Conservation (phyloP, 2,888 invertebrate species). For the Tillus elongatus region DNA sequence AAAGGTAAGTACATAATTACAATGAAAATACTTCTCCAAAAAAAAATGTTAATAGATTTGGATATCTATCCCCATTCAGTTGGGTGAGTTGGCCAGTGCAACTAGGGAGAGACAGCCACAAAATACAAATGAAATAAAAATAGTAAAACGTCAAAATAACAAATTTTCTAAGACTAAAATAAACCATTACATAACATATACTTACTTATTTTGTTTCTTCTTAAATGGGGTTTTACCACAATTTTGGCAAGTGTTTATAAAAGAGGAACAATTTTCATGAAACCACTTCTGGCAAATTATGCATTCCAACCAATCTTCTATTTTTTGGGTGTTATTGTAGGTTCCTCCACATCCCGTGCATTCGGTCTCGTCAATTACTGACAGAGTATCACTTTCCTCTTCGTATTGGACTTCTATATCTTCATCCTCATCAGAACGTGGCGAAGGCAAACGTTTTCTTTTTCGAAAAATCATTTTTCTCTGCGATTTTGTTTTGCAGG, state of each 20-base stretch:
- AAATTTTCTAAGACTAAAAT: neutral
- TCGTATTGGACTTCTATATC: conserved; percentile 8
- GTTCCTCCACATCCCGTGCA: conserved; percentile 16
- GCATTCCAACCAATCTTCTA: too few relatives aligned
- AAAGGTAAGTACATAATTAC: too few relatives aligned
- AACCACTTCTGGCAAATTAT: conserved; percentile 1
- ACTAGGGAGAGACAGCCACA: too few relatives aligned
- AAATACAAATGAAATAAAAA: too few relatives aligned
- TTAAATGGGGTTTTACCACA: conserved; percentile 2
- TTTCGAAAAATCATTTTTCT: neutral
- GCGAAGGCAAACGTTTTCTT: conserved; percentile 3
- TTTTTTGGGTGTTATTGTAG: too few relatives aligned
- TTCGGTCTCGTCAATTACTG: conserved; percentile 13
- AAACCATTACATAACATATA: neutral
- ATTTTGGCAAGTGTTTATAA: conserved; percentile 1
- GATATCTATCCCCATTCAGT: conserved; percentile 1
- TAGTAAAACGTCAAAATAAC: neutral
- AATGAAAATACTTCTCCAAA: too few relatives aligned
- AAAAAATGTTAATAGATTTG: too few relatives aligned
- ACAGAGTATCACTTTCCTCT: conserved; percentile 12
- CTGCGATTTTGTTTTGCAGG: neutral
- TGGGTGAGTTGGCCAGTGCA: conserved; percentile 4
- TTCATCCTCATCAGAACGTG: conserved; percentile 4
- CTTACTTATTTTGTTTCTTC: too few relatives aligned
- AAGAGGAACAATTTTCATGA: conserved; percentile 3